These are phyloP conservation scores for Montipora sp. DNA, from an alignment of 64 coral and sea anemone genomes.

Conservation along the genomic window DNA sequence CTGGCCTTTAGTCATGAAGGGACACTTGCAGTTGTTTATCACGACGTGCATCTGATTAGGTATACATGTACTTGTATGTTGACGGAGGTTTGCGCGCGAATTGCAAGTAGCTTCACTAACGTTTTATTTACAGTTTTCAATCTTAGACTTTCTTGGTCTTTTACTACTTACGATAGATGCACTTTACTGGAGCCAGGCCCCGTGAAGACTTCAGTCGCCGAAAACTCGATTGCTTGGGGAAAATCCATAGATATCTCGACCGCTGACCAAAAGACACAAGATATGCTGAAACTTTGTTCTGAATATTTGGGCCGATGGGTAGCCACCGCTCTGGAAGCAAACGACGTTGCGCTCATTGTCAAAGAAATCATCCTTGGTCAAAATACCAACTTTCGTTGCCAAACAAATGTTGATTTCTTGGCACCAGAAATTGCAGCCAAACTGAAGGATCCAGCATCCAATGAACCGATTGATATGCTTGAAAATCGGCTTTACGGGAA, in stretches of 20 bases:
- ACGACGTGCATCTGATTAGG: no score
- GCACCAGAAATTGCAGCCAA: neutral
- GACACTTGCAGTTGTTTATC: no score
- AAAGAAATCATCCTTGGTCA: neutral
- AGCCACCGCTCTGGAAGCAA: neutral
- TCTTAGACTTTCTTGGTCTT: neutral
- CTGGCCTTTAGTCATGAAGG: no score
- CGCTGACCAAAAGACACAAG: conserved; percentile 38
- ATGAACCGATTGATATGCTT: neutral
- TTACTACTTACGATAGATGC: neutral
- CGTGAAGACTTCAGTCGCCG: conserved; percentile 17
- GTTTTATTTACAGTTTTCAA: no score
- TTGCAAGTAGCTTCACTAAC: no score
- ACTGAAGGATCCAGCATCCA: neutral
- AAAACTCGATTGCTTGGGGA: conserved; percentile 32
- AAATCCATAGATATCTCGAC: conserved; percentile 30
- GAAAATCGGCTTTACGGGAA: neutral
- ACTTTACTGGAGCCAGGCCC: conserved; percentile 55
- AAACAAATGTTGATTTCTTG: neutral
- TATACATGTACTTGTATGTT: no score
- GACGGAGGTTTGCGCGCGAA: no score
- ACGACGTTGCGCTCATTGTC: neutral
- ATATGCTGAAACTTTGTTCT: neutral
- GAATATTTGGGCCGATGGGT: neutral
- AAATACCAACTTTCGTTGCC: neutral